Evolutionary conservation across 2,113 vertebrate species (phyloP).

Genomic region (Phyllopteryx taeniolatus): DNA sequence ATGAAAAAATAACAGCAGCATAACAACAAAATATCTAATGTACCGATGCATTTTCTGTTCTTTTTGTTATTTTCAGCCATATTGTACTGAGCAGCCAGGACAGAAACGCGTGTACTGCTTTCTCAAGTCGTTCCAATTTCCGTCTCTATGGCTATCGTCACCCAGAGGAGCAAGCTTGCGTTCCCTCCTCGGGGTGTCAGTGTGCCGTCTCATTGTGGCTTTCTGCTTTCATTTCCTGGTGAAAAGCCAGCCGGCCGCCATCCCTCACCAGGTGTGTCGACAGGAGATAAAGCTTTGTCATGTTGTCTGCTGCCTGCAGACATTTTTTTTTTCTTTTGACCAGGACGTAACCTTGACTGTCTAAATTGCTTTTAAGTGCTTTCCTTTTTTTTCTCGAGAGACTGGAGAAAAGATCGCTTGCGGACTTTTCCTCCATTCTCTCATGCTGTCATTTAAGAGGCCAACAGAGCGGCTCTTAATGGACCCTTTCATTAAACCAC

Average conservation of each 20-base stretch:
- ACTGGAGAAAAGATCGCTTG: conserved; percentile 26
- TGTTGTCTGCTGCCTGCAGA: conserved; percentile 71
- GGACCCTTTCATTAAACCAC: not conserved
- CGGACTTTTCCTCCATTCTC: conserved; percentile 24
- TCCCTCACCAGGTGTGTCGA: conserved; percentile 50
- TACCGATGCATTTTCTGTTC: not conserved
- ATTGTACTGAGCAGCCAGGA: not conserved
- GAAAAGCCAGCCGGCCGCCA: conserved; percentile 43
- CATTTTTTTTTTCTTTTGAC: conserved; percentile 67
- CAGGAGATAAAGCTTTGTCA: conserved; percentile 73
- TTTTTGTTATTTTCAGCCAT: not conserved
- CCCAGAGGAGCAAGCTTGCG: not conserved
- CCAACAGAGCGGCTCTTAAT: not conserved
- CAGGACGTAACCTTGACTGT: conserved; percentile 71
- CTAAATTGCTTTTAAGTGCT: conserved; percentile 72
- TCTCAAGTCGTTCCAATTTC: not conserved
- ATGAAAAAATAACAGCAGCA: not conserved
- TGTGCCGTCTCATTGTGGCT: conserved; percentile 61
- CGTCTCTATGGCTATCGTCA: not conserved
- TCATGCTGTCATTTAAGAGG: conserved; percentile 17
- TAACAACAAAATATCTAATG: not conserved
- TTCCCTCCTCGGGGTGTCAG: conserved; percentile 40
- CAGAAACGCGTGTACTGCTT: not conserved
- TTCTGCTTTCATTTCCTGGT: conserved; percentile 41
- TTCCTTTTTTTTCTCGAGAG: conserved; percentile 38